phyloP scores from a whole-genome alignment of 92 coral and sea anemone genomes.

The Anthopleura xanthogrammica region DNA sequence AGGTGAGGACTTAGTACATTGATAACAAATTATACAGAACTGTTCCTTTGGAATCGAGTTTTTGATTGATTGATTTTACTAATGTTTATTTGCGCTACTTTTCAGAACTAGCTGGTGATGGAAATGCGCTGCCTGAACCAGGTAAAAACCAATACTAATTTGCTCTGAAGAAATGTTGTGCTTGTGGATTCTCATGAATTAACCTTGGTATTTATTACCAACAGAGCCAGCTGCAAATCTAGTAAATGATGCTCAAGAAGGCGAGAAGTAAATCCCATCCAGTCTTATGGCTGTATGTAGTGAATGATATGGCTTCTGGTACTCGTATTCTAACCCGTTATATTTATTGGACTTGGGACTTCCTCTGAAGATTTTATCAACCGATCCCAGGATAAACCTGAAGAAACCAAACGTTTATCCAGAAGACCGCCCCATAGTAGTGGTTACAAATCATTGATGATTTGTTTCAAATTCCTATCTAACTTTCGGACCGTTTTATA shows the following conservation, averaged over 20 bases:
- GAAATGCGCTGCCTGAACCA: constrained; percentile 77
- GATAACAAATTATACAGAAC: too few species aligned
- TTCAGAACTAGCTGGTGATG: constrained; percentile 84
- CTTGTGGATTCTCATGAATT: not conserved
- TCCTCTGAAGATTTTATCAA: not conserved
- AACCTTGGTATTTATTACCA: not conserved
- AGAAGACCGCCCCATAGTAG: not conserved
- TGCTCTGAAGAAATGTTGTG: not conserved
- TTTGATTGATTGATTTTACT: too few species aligned
- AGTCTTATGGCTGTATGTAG: not conserved
- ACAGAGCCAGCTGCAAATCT: constrained; percentile 42
- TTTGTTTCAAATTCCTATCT: not conserved
- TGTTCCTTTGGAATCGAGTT: too few species aligned
- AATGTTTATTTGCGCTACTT: not conserved
- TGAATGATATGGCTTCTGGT: not conserved
- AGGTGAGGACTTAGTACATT: constrained; percentile 43
- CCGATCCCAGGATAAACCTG: not conserved
- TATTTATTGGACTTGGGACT: not conserved
- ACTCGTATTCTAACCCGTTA: not conserved
- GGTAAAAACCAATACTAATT: constrained; percentile 36
- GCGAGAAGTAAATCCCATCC: constrained; percentile 11
- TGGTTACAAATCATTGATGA: too few species aligned
- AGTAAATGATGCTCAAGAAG: constrained; percentile 37
- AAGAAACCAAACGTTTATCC: not conserved
- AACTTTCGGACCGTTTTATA: not conserved